These are phyloP conservation scores for Acanthosepion esculentum DNA, from an alignment of 2,888 invertebrate species.

Conservation along the genomic window DNA sequence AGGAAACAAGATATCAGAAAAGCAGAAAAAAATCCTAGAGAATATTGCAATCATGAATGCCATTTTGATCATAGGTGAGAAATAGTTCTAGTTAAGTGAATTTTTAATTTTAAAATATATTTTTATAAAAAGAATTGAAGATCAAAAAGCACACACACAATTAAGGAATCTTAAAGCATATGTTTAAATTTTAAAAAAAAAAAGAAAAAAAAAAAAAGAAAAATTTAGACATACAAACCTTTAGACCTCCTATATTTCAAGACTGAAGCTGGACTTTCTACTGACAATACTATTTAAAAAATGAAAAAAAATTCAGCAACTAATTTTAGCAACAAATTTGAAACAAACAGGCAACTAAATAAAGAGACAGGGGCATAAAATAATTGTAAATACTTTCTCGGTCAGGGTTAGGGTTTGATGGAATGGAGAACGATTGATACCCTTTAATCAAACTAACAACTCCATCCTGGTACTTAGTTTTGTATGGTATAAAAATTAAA, in stretches of 20 bases:
- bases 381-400: neutral
- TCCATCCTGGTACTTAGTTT: too few species aligned
- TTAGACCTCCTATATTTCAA: neutral
- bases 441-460: too few species aligned
- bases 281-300: constrained; percentile 4
- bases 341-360: neutral
- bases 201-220: neutral
- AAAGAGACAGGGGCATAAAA: neutral
- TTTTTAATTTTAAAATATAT: neutral
- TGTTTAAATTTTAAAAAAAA: neutral
- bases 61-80: neutral
- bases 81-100: neutral
- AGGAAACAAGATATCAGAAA: neutral
- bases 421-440: too few species aligned
- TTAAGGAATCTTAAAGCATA: neutral
- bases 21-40: neutral
- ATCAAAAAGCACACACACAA: neutral
- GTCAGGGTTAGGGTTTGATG: too few species aligned
- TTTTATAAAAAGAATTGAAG: neutral
- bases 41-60: neutral
- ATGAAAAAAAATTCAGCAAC: neutral
- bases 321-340: neutral
- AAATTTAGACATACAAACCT: constrained; percentile 5
- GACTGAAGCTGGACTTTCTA: neutral
- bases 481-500: too few species aligned